Percentiles rank a stretch among this genome's conserved stretches.
phyloP scores from a whole-genome alignment of 2,797 vertebrate species.

The Mus spretus region DNA sequence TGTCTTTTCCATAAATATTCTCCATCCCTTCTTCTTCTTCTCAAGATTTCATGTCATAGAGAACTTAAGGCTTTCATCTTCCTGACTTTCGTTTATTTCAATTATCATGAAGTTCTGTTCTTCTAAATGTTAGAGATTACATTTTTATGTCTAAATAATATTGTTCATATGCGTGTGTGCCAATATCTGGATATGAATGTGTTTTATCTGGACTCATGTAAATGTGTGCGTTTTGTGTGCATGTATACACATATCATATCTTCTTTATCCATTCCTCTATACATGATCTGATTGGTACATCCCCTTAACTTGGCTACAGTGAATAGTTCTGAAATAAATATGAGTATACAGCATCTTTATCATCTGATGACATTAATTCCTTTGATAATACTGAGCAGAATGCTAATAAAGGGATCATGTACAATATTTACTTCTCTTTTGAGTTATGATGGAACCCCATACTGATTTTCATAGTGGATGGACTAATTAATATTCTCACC shows the following conservation, averaged over 20 bases:
- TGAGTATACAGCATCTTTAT: background rate
- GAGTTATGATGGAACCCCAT: background rate
- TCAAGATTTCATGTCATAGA: background rate
- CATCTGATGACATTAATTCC: background rate
- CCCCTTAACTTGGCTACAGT: background rate
- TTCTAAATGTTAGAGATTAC: background rate
- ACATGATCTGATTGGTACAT: too few relatives aligned
- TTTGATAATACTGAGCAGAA: background rate
- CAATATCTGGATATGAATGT: background rate
- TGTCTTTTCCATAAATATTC: background rate
- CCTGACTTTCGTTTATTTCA: background rate
- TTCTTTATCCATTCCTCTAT: background rate
- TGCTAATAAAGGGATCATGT: background rate
- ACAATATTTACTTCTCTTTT: background rate
- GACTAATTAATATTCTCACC: background rate
- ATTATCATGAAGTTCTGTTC: background rate
- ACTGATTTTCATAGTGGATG: background rate
- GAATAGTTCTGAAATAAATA: background rate
- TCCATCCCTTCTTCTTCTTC: background rate
- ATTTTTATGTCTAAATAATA: background rate
- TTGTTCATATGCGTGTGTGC: background rate
- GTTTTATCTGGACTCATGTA: background rate
- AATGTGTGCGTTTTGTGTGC: background rate
- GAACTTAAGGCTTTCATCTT: background rate
- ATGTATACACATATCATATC: background rate